These are phyloP conservation scores for Neoitamus cyanurus DNA, from an alignment of 2,888 invertebrate genomes.

Conservation along the genomic window DNA sequence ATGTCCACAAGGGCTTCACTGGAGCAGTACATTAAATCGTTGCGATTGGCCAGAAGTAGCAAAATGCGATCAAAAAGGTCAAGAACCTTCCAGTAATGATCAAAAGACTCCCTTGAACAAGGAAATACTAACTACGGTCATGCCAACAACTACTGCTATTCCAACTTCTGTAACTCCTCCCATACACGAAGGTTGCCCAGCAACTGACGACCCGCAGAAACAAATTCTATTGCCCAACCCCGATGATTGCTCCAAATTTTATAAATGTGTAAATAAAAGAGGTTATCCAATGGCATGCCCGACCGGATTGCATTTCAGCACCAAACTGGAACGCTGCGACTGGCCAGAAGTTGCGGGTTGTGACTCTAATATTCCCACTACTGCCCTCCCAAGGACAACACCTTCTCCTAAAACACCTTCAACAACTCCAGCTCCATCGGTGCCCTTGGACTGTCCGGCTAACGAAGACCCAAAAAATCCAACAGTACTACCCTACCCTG, in stretches of 20 bases:
- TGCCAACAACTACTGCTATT: not conserved
- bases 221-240: constrained; percentile 54
- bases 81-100: not conserved
- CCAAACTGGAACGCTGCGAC: constrained; percentile 44
- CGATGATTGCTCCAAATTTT: constrained; percentile 57
- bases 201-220: constrained; percentile 46
- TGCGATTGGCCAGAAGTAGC: constrained; percentile 49
- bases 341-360: constrained; percentile 38
- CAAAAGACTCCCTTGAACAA: not conserved
- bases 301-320: constrained; percentile 44
- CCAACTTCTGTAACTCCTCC: not conserved
- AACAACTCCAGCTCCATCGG: constrained; percentile 23
- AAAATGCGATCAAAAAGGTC: constrained; percentile 27
- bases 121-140: not conserved
- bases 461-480: constrained; percentile 58
- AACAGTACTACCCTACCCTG: constrained; percentile 55
- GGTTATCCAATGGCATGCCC: constrained; percentile 56
- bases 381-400: not conserved
- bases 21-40: constrained; percentile 37
- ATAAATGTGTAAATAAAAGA: constrained; percentile 55
- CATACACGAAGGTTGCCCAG: not conserved
- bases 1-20: constrained; percentile 50
- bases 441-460: constrained; percentile 38
- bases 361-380: not conserved
- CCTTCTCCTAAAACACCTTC: not conserved